Evolutionary conservation across 2,888 invertebrate species (phyloP).

Genomic region (Cotesia congregata): DNA sequence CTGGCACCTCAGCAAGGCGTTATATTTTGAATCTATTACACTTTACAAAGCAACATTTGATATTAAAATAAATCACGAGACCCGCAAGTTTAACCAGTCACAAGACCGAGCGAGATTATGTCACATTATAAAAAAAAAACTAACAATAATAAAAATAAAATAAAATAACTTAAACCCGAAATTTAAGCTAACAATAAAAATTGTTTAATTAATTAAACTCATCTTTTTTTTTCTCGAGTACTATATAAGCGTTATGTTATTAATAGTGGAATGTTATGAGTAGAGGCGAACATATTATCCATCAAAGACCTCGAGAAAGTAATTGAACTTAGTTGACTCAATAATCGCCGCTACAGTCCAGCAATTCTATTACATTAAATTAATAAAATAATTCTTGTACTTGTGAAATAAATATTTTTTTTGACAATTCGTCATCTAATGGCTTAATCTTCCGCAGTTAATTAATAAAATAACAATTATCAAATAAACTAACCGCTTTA

Average conservation of each 20-base stretch:
- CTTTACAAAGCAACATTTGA: background rate
- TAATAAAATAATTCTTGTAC: slow-evolving; percentile 20
- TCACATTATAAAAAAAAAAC: background rate
- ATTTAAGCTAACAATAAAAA: too few relatives aligned
- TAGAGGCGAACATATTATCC: slow-evolving; percentile 18
- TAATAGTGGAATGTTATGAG: background rate
- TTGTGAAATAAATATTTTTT: background rate
- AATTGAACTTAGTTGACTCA: slow-evolving; percentile 61
- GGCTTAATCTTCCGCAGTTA: too few relatives aligned
- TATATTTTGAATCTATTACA: background rate
- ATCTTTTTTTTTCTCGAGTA: background rate
- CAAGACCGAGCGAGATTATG: background rate
- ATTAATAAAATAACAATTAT: too few relatives aligned
- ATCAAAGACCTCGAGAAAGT: slow-evolving; percentile 48
- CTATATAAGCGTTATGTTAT: background rate
- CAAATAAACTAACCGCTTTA: too few relatives aligned
- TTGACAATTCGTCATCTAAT: too few relatives aligned
- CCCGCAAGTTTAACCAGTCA: background rate
- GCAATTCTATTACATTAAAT: slow-evolving; percentile 29
- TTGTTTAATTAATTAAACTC: background rate
- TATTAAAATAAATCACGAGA: background rate
- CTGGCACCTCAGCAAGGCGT: background rate
- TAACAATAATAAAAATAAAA: background rate
- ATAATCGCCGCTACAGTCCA: slow-evolving; percentile 50
- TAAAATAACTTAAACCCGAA: too few relatives aligned